phyloP scores from a whole-genome alignment of 2,113 vertebrate genomes.

The Anser cygnoides region DNA sequence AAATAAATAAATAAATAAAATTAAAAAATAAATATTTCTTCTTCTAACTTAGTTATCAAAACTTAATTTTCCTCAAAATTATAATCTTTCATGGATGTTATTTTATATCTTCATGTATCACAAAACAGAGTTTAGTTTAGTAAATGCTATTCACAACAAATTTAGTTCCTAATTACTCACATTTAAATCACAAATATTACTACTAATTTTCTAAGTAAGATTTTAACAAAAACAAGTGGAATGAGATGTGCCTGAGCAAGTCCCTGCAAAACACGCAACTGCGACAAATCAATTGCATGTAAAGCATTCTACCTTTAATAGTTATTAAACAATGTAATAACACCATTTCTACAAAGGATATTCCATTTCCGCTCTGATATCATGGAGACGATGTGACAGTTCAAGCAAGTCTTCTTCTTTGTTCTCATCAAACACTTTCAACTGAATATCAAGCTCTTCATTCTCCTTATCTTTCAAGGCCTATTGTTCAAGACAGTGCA shows the following conservation, averaged over 20 bases:
- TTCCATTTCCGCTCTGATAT: conserved; percentile 98
- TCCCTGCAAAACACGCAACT: background rate
- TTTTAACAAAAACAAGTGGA: background rate
- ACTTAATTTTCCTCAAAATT: background rate
- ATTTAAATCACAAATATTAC: background rate
- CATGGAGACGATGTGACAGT: conserved; percentile 92
- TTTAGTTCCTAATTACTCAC: background rate
- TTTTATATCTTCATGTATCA: background rate
- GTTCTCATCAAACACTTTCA: conserved; percentile 98
- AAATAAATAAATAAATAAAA: rapidly evolving
- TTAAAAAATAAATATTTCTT: background rate
- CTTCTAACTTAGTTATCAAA: background rate
- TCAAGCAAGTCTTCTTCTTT: conserved; percentile 97
- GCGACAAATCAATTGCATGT: background rate
- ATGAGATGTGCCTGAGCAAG: background rate
- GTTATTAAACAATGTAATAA: background rate
- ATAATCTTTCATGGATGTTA: background rate
- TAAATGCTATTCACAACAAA: background rate
- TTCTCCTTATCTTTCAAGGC: conserved; percentile 92
- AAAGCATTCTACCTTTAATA: background rate
- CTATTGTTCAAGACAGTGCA: conserved; percentile 73
- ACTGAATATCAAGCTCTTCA: conserved; percentile 98
- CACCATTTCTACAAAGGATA: conserved; percentile 88
- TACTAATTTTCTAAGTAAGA: background rate
- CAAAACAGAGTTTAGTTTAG: background rate